phyloP scores from a whole-genome alignment of 2,797 vertebrate genomes.

The Rhinogobio ventralis region DNA sequence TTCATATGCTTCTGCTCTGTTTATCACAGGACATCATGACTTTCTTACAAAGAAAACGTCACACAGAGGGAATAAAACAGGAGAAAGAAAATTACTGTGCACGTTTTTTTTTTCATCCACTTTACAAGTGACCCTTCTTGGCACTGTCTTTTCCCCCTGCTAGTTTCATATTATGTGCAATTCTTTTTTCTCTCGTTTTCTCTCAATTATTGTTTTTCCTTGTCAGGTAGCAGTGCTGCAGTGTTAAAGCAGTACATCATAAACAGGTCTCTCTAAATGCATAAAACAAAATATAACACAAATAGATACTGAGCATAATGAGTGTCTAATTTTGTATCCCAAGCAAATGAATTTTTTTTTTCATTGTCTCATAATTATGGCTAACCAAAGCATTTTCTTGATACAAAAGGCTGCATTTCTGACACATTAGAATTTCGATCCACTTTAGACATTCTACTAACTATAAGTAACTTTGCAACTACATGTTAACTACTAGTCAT shows the following conservation, averaged over 20 bases:
- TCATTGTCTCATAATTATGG: background rate
- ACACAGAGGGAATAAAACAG: background rate
- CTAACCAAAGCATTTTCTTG: background rate
- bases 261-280: background rate
- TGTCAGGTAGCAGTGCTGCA: background rate
- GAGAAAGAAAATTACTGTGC: constrained; percentile 7
- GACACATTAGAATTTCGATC: background rate
- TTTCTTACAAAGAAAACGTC: constrained; percentile 7
- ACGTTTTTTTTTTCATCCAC: background rate
- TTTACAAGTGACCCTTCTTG: constrained; percentile 30
- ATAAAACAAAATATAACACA: constrained; percentile 9
- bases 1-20: constrained; percentile 27
- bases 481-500: background rate
- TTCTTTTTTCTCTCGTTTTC: background rate
- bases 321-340: constrained; percentile 26
- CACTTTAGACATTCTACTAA: background rate
- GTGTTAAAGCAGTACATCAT: constrained; percentile 21
- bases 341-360: background rate
- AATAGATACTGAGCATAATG: constrained; percentile 3
- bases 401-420: background rate
- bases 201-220: background rate
- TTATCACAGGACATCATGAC: constrained; percentile 43
- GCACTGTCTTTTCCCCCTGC: background rate
- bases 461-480: background rate
- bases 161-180: constrained; percentile 24